Evolutionary conservation across 2,888 invertebrate species (phyloP).

Genomic region (Pseudococcus jackbeardsleyi): DNA sequence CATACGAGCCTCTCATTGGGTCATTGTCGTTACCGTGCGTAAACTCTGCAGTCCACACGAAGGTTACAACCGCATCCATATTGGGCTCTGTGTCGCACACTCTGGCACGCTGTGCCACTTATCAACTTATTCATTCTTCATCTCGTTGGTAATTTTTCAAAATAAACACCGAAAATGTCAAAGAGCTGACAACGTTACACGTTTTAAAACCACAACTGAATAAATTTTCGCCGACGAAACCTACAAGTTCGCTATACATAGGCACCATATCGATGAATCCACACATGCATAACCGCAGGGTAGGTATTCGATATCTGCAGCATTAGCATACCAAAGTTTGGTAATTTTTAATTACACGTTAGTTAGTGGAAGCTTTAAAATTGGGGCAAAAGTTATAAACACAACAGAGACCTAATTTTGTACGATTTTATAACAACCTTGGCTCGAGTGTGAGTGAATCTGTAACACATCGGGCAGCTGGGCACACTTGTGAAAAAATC

Average conservation of each 20-base stretch:
- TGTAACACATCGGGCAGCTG: not conserved
- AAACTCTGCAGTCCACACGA: not conserved
- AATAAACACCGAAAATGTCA: not conserved
- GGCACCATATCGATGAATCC: not conserved
- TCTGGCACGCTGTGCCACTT: slow-evolving; percentile 1
- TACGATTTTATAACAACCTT: slow-evolving; percentile 51
- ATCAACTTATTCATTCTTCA: not conserved
- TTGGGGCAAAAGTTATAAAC: slow-evolving; percentile 18
- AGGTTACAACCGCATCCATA: slow-evolving; percentile 38
- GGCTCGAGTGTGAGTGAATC: not conserved
- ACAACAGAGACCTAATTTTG: slow-evolving; percentile 29
- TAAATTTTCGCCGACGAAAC: not conserved
- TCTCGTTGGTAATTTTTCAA: not conserved
- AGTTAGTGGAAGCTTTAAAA: not conserved
- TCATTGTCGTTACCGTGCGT: slow-evolving; percentile 36
- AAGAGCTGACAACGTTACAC: not conserved
- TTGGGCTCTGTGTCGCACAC: not conserved
- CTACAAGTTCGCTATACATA: not conserved
- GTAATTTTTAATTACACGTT: slow-evolving; percentile 15
- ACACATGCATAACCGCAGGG: not conserved
- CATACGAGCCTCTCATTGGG: slow-evolving; percentile 4
- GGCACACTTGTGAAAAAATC: slow-evolving; percentile 22
- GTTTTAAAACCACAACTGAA: slow-evolving; percentile 3
- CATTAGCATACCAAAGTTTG: slow-evolving; percentile 23
- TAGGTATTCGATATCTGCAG: not conserved